Conservation (phyloP, 2,113 vertebrate genomes). For the Triplophysa rosa region DNA sequence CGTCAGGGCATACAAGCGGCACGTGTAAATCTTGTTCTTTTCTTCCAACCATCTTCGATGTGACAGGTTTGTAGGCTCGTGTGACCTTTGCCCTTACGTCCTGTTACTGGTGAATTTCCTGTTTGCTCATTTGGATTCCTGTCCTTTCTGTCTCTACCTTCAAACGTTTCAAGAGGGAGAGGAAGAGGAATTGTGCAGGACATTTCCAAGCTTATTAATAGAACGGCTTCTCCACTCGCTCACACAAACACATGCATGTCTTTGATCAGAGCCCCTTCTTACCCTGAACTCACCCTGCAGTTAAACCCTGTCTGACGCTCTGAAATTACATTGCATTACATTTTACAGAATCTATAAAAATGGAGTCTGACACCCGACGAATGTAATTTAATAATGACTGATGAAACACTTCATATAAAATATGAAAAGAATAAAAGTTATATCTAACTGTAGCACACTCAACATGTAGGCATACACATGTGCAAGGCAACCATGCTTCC, state of each 20-base stretch:
- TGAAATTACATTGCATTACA: no score
- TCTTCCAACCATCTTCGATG: constrained; percentile 46
- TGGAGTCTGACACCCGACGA: background rate
- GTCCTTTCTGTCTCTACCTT: background rate
- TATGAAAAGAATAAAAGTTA: no score
- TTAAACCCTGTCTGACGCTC: constrained; percentile 19
- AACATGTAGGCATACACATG: no score
- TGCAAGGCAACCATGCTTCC: no score
- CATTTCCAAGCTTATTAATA: constrained; percentile 29
- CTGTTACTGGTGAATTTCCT: constrained; percentile 49
- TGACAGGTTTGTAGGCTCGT: constrained; percentile 45
- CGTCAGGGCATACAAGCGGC: no score
- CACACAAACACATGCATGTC: constrained; percentile 1
- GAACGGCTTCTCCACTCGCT: background rate
- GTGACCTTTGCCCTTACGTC: constrained; percentile 54
- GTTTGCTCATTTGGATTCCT: constrained; percentile 61
- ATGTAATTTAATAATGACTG: background rate
- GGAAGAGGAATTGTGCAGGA: constrained; percentile 9
- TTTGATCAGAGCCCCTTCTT: constrained; percentile 38
- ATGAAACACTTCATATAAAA: background rate
- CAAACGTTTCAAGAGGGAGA: constrained; percentile 10
- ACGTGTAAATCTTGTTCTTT: constrained; percentile 51
- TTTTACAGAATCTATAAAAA: background rate
- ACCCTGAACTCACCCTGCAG: constrained; percentile 55
- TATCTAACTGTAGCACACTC: no score